Conservation (phyloP, 64 coral and sea anemone species). For the Montipora efflorescens region DNA sequence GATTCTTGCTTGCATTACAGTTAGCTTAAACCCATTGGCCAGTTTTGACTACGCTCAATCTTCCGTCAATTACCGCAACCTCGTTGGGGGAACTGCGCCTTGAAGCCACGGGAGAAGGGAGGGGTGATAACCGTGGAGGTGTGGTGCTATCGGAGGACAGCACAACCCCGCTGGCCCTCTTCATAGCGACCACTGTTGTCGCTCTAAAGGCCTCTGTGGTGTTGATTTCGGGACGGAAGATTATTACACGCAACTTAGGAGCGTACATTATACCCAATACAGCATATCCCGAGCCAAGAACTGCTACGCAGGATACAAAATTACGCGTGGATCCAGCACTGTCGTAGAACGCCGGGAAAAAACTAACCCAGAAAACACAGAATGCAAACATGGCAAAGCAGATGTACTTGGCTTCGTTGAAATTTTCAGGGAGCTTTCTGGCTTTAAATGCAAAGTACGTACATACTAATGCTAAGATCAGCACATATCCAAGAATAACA, state of each 20-base stretch:
- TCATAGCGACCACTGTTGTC: slow-evolving; percentile 39
- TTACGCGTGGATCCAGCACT: slow-evolving; percentile 64
- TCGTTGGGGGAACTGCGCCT: slow-evolving; percentile 13
- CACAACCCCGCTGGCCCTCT: not conserved
- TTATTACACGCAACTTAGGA: slow-evolving; percentile 87
- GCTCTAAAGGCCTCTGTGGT: slow-evolving; percentile 81
- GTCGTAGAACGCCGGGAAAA: slow-evolving; percentile 82
- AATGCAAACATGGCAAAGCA: slow-evolving; percentile 98
- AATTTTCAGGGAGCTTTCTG: slow-evolving; percentile 91
- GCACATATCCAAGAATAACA: slow-evolving; percentile 67
- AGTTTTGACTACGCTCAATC: slow-evolving; percentile 20
- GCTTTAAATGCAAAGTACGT: slow-evolving; percentile 92
- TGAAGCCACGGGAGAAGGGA: slow-evolving; percentile 27
- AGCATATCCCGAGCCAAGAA: slow-evolving; percentile 51
- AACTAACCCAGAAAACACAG: slow-evolving; percentile 77
- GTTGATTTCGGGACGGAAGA: slow-evolving; percentile 80
- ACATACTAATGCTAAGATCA: slow-evolving; percentile 82
- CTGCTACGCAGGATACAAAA: slow-evolving; percentile 65
- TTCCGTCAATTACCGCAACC: not conserved
- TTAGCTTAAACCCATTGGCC: not conserved
- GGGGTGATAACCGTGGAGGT: slow-evolving; percentile 11
- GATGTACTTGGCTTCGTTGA: slow-evolving; percentile 98
- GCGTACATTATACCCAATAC: slow-evolving; percentile 84
- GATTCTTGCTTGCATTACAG: not conserved
- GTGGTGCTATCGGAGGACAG: slow-evolving; percentile 3